phyloP scores from a whole-genome alignment of 2,797 vertebrate species.

The Chiloscyllium punctatum region DNA sequence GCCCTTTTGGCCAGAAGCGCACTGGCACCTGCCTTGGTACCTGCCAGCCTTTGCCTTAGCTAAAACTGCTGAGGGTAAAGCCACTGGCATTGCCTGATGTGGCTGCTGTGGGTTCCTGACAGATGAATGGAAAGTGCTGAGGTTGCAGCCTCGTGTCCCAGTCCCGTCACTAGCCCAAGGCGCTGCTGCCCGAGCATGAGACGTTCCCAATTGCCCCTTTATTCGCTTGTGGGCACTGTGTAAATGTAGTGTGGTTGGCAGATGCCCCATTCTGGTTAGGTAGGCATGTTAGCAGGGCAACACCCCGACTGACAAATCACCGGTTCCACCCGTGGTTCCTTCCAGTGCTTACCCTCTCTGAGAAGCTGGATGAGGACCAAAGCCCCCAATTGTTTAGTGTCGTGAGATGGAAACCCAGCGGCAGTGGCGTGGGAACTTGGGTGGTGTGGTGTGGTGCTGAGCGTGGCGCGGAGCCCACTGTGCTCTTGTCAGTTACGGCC shows the following conservation, averaged over 20 bases:
- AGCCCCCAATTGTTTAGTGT: fast-evolving
- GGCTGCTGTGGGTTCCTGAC: too few relatives aligned
- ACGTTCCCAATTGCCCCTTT: not conserved
- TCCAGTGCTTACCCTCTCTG: not conserved
- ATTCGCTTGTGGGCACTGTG: too few relatives aligned
- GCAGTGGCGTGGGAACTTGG: too few relatives aligned
- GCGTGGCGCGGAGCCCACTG: too few relatives aligned
- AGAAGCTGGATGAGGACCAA: not conserved
- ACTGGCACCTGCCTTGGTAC: not conserved
- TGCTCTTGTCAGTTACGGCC: not conserved
- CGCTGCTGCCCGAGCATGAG: not conserved
- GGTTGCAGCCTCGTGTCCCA: too few relatives aligned
- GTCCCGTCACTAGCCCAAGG: not conserved
- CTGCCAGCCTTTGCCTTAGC: too few relatives aligned
- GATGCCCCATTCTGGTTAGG: not conserved
- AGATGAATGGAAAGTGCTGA: too few relatives aligned
- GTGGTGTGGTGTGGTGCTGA: too few relatives aligned
- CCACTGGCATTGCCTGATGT: too few relatives aligned
- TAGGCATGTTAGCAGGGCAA: not conserved
- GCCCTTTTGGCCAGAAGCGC: too few relatives aligned
- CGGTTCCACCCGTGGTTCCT: not conserved
- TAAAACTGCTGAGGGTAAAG: too few relatives aligned
- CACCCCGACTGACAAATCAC: not conserved
- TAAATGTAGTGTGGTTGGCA: not conserved
- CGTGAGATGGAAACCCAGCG: too few relatives aligned